Evolutionary conservation across 1,140 invertebrate species (phyloP), one percentile per base, ranked within the genome.

Genomic region (Pogonognathellus flavescens): DNA sequence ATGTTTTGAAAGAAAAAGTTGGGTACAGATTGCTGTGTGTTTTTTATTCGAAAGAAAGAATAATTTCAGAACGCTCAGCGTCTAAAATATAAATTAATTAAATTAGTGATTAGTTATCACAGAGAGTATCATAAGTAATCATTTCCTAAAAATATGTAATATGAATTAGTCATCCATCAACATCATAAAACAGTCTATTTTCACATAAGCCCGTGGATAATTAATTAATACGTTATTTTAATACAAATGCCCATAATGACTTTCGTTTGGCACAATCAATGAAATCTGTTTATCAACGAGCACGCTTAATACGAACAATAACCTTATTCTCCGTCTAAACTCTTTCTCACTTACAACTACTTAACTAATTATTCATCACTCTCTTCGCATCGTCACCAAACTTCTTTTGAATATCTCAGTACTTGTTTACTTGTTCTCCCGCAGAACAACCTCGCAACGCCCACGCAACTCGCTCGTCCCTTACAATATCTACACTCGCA

Each of bases 61-160:
- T 41, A 41, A 76, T 76, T 76, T 76, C 70, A 76, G 70, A 76
- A 31, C 70, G 70, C 70, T 25, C 70, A 76, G 70, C 70, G 70
- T 76, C 70, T 76, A 76, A 76, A 76, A 76, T 76, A 76, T 76
- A 76, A 76, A 76, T 76, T 76, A 76, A 76, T 76, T 76, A 76
- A 76, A 76, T 76, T 76, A 76, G 70, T 76, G 70, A 76, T 76
- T 76, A 76, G 70, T 76, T 76, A 76, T 76, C 70, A 76, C 70
- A 76, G 70, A 76, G 70, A 76, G 70, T 76, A 76, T 76, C 70
- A 76, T 76, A 76, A 76, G 70, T 76, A 76, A 76, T 76, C 70
- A 76, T 76, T 76, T 76, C 70, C 70, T 76, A 76, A 76, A 76
- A 76, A 76, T 76, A 76, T 76, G 49, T 13, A 76, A 49, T 41